Conservation (phyloP, 2,888 invertebrate genomes). For the Netelia virgata region DNA sequence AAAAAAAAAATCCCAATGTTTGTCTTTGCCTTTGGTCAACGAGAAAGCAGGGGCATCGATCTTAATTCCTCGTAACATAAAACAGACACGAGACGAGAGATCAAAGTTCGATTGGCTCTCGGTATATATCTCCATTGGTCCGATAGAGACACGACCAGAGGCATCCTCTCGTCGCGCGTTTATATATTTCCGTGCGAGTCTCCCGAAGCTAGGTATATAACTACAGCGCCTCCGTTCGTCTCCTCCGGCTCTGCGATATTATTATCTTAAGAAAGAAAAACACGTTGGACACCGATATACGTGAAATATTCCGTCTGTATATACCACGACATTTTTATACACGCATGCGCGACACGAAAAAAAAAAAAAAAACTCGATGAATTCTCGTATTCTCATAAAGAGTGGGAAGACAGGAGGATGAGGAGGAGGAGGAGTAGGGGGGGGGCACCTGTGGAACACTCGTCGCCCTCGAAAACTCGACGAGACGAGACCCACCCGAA, state of each 20-base stretch:
- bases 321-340: constrained; percentile 4
- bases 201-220: constrained; percentile 53
- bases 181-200: constrained; percentile 57
- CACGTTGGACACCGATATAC: constrained; percentile 57
- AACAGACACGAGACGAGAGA: constrained; percentile 45
- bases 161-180: constrained; percentile 29
- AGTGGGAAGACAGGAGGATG: constrained; percentile 39
- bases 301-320: constrained; percentile 33
- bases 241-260: constrained; percentile 38
- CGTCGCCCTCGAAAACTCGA: constrained; percentile 26
- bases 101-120: constrained; percentile 66
- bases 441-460: constrained; percentile 60
- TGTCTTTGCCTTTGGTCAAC: constrained; percentile 32
- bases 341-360: neutral
- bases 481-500: constrained; percentile 51
- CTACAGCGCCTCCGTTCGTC: neutral
- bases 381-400: neutral
- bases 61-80: constrained; percentile 50
- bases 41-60: constrained; percentile 48
- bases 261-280: constrained; percentile 67
- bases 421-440: neutral
- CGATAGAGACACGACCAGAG: neutral
- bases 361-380: constrained; percentile 40
- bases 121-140: constrained; percentile 14
- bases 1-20: constrained; percentile 21